Evolutionary conservation across 2,888 invertebrate genomes (phyloP).

Genomic region (Anorthoa munda): DNA sequence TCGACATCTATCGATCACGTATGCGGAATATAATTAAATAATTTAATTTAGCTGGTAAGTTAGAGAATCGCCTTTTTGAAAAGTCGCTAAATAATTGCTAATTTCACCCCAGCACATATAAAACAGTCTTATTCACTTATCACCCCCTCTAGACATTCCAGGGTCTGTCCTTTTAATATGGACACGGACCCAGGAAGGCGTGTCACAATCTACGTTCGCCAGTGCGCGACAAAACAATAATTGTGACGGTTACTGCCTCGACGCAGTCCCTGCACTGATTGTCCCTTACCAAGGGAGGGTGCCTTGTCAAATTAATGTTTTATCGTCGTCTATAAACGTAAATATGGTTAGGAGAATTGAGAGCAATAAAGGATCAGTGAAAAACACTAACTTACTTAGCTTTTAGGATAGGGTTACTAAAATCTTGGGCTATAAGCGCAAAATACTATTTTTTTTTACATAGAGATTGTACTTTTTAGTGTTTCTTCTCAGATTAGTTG

Average conservation of each 20-base stretch:
- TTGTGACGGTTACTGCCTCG: slow-evolving; percentile 59
- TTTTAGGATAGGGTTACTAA: background rate
- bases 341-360: slow-evolving; percentile 6
- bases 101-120: too few relatives aligned
- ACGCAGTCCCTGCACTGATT: slow-evolving; percentile 57
- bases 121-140: background rate
- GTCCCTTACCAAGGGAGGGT: slow-evolving; percentile 39
- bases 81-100: background rate
- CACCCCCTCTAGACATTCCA: slow-evolving; percentile 34
- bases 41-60: background rate
- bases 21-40: background rate
- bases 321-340: slow-evolving; percentile 44
- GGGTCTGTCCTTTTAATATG: slow-evolving; percentile 52
- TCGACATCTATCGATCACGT: background rate
- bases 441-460: background rate
- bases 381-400: too few relatives aligned
- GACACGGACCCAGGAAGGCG: slow-evolving; percentile 59
- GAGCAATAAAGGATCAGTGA: background rate
- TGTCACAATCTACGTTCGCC: slow-evolving; percentile 60
- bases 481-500: too few relatives aligned
- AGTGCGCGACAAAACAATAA: slow-evolving; percentile 66
- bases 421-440: background rate
- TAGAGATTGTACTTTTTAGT: too few relatives aligned
- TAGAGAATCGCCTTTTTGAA: background rate
- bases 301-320: slow-evolving; percentile 62